These are phyloP conservation scores for Helicolenus hilgendorfi DNA, from an alignment of 2,797 vertebrate species.

Conservation along the genomic window DNA sequence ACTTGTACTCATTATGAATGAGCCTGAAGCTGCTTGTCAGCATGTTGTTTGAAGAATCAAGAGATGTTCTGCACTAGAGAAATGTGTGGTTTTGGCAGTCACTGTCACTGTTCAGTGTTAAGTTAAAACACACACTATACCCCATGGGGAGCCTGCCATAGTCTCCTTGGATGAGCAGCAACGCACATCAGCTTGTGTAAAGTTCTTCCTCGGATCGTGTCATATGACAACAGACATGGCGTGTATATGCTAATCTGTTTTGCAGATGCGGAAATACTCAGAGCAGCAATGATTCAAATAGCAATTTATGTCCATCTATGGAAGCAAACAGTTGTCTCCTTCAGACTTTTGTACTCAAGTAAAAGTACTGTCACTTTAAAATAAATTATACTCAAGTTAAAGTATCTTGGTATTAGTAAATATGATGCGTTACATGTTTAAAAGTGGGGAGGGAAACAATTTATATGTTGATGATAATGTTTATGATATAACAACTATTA, in stretches of 20 bases:
- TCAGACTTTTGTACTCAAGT: background rate
- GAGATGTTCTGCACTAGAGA: conserved; percentile 46
- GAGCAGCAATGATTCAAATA: conserved; percentile 27
- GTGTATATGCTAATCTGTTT: conserved; percentile 16
- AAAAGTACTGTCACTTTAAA: no score
- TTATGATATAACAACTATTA: no score
- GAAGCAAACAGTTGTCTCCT: background rate
- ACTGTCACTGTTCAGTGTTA: conserved; percentile 45
- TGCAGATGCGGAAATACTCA: background rate
- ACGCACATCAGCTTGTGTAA: conserved; percentile 51
- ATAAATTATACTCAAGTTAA: no score
- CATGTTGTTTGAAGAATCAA: conserved; percentile 59
- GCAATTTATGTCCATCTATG: conserved; percentile 2
- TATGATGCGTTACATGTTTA: no score
- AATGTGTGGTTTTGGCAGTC: conserved; percentile 42
- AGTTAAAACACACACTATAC: conserved; percentile 39
- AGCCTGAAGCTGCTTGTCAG: conserved; percentile 73
- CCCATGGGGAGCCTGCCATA: conserved; percentile 32
- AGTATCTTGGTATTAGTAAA: no score
- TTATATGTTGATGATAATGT: no score
- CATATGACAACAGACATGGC: conserved; percentile 27
- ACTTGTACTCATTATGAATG: conserved; percentile 67
- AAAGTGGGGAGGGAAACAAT: no score
- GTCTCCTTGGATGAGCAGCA: conserved; percentile 27
- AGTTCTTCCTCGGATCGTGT: conserved; percentile 24